These are phyloP conservation scores for Tachystola acroxantha DNA, from an alignment of 2,888 invertebrate species.

Conservation along the genomic window DNA sequence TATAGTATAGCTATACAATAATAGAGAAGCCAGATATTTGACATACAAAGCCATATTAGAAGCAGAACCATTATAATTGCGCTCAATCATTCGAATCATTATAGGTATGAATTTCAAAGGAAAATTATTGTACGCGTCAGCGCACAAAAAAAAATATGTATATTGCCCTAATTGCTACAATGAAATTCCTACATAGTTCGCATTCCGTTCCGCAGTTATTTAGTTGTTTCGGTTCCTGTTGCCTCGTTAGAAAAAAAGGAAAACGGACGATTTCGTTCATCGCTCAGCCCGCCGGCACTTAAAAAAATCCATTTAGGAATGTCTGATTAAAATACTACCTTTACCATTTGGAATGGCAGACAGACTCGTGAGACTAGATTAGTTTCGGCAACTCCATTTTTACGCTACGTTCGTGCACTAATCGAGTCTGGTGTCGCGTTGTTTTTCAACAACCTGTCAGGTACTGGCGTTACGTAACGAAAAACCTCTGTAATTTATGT, in stretches of 20 bases:
- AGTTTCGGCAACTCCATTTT: conserved; percentile 61
- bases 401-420: conserved; percentile 45
- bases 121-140: no score
- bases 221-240: conserved; percentile 21
- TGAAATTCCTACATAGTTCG: neutral
- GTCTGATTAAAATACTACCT: conserved; percentile 65
- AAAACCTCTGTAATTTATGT: conserved; percentile 4
- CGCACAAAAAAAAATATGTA: no score
- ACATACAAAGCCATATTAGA: no score
- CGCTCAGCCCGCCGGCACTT: conserved; percentile 24
- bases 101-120: no score
- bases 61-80: no score
- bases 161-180: no score
- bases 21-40: no score
- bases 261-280: conserved; percentile 32
- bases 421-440: conserved; percentile 36
- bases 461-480: conserved; percentile 17
- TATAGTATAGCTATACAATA: no score
- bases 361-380: conserved; percentile 62
- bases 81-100: no score
- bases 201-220: neutral
- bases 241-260: conserved; percentile 41
- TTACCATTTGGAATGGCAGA: conserved; percentile 26
- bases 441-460: conserved; percentile 32
- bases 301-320: conserved; percentile 62